Percentiles rank a stretch among this genome's conserved stretches.
phyloP scores from a whole-genome alignment of 2,888 invertebrate species.

The Diachrysia chrysitis region DNA sequence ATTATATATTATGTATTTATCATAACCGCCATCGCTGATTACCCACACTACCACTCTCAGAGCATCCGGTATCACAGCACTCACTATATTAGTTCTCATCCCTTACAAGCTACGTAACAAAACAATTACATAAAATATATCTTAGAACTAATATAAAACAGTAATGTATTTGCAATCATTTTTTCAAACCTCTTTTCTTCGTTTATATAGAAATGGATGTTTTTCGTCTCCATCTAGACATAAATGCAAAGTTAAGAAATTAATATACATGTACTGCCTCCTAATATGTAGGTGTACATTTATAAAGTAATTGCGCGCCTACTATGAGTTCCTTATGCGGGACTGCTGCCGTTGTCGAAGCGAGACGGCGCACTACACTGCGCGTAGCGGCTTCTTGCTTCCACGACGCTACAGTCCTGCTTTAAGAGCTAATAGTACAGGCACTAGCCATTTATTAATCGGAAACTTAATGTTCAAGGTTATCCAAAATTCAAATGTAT shows the following conservation, averaged over 20 bases:
- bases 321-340: not conserved
- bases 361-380: too few relatives aligned
- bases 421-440: too few relatives aligned
- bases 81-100: constrained; percentile 73
- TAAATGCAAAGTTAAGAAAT: constrained; percentile 34
- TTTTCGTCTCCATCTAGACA: constrained; percentile 56
- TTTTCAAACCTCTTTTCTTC: constrained; percentile 59
- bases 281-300: not conserved
- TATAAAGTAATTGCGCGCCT: not conserved
- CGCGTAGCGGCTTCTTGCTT: too few relatives aligned
- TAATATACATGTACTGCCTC: not conserved
- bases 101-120: constrained; percentile 78
- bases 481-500: not conserved
- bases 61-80: constrained; percentile 85
- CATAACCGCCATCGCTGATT: constrained; percentile 62
- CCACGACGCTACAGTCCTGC: too few relatives aligned
- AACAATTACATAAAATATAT: constrained; percentile 68
- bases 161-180: constrained; percentile 59
- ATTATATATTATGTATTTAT: constrained; percentile 50
- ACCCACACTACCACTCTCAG: constrained; percentile 70
- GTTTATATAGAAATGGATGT: constrained; percentile 43
- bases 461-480: not conserved
- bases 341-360: too few relatives aligned
- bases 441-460: not conserved
- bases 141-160: constrained; percentile 71